Base-by-base conservation (phyloP, 2,113 vertebrate genomes). In the Cyrtonyx montezumae region DNA sequence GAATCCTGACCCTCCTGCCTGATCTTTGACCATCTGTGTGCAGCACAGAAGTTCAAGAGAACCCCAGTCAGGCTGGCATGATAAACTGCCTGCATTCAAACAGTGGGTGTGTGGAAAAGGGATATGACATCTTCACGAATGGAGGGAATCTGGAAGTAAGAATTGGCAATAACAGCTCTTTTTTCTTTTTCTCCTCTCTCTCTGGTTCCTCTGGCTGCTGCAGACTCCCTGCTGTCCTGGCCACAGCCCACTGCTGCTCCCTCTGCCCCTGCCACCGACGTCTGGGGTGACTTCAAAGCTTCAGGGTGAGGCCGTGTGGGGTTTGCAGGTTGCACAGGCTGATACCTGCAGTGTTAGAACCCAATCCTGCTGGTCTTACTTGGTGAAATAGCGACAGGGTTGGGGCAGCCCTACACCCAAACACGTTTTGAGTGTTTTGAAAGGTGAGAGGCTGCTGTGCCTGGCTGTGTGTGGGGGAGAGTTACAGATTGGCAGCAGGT, bases 241-340 rank as follows among this genome's bases (percentile, higher is more conserved):
- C 97, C 97, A 0, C 96, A 96, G 43, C 92, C 96, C 1, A 23
- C 61, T 30, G 95, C 85, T 53, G 94, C 98, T 80, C 92, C 97
- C 1, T 40, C 95, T 11, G 34, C 90, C 0, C 16, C 97, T 1
- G 66, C 95, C 20, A 23, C 98, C 1, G 99, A 99, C 12, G 2
- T 97, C 77, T 99, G 99, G 99, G 99, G 99, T 25, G 99, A 99
- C 94, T 99, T 99, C 63, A 98, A 98, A 66, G 98, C 98, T 36
- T 97, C 98, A 3, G 98, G 98, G 99, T 99, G 94, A 98, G 98
- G 91, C 90, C 7, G 1, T 2, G 15, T 1, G 82, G 59, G 69
- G 4, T 22, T 18, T 51, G 49, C 3, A 18, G 4, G 70, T 21
- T 15, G 6, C 4, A 5, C 14, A 74, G 48, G 30, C 0, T 9